These are phyloP conservation scores for Actinia tenebrosa DNA, from an alignment of 64 coral and sea anemone genomes.

Conservation along the genomic window DNA sequence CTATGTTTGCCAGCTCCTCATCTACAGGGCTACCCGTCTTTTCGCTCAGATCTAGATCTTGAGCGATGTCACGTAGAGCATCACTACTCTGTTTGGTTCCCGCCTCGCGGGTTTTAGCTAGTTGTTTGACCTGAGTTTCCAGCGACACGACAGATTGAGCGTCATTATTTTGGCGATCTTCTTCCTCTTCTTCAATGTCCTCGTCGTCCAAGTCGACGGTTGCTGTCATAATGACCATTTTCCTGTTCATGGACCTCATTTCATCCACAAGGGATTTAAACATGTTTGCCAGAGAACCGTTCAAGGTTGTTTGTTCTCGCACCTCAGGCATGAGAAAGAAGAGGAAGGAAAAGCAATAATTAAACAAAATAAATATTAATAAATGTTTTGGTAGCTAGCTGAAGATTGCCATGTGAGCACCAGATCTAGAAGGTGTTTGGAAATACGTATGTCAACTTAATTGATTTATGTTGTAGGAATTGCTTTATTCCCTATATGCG, in stretches of 20 bases:
- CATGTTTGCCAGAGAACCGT: not conserved
- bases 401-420: no score
- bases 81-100: constrained; percentile 6
- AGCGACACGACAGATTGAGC: not conserved
- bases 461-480: no score
- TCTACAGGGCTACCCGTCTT: constrained; percentile 12
- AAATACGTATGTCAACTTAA: no score
- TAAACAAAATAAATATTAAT: no score
- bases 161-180: not conserved
- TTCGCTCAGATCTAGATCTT: constrained; percentile 5
- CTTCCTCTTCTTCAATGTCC: not conserved
- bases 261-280: constrained; percentile 6
- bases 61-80: constrained; percentile 13
- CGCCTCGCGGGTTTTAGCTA: not conserved
- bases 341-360: no score
- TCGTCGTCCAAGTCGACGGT: not conserved
- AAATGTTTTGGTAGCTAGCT: no score
- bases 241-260: constrained; percentile 11
- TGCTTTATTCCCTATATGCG: no score
- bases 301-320: not conserved
- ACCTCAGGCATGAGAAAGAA: not conserved
- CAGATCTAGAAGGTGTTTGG: no score
- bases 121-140: not conserved
- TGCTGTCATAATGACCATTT: not conserved
- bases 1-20: constrained; percentile 30